Evolutionary conservation across 2,888 invertebrate species (phyloP).

Genomic region (Orgyia antiqua): DNA sequence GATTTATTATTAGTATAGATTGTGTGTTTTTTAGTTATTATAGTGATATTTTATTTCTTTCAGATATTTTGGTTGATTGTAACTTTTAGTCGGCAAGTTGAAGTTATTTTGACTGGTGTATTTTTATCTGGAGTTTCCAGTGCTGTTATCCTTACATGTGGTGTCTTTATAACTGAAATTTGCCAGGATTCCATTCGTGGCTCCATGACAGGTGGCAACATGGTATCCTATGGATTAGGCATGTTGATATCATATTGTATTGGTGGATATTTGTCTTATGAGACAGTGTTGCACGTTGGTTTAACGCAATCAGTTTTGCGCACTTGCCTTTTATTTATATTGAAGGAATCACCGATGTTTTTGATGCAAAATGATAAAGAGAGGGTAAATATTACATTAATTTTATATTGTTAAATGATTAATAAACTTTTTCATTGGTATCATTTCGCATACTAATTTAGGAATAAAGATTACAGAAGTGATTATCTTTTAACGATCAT

Average conservation of each 20-base stretch:
- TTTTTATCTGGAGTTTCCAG: conserved; percentile 20
- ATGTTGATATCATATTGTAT: conserved; percentile 16
- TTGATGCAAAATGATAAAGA: conserved; percentile 12
- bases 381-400: conserved; percentile 18
- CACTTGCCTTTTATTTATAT: conserved; percentile 1
- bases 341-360: conserved; percentile 18
- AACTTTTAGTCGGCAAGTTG: conserved; percentile 14
- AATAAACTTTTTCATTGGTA: too few species aligned
- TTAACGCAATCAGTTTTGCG: conserved; percentile 5
- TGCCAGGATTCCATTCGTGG: conserved; percentile 29
- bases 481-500: too few species aligned
- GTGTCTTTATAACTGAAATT: conserved; percentile 25
- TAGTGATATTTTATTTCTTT: too few species aligned
- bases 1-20: too few species aligned
- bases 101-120: conserved; percentile 12
- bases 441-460: too few species aligned
- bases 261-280: conserved; percentile 18
- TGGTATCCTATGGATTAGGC: conserved; percentile 19
- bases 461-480: too few species aligned
- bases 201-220: conserved; percentile 16
- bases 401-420: too few species aligned
- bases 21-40: too few species aligned
- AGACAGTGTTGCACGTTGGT: conserved; percentile 17
- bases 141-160: conserved; percentile 11
- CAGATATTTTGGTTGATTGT: conserved; percentile 21